Evolutionary conservation across 2,888 invertebrate genomes (phyloP), one percentile per base, ranked within the genome.

Genomic region (Idaea dimidiata): DNA sequence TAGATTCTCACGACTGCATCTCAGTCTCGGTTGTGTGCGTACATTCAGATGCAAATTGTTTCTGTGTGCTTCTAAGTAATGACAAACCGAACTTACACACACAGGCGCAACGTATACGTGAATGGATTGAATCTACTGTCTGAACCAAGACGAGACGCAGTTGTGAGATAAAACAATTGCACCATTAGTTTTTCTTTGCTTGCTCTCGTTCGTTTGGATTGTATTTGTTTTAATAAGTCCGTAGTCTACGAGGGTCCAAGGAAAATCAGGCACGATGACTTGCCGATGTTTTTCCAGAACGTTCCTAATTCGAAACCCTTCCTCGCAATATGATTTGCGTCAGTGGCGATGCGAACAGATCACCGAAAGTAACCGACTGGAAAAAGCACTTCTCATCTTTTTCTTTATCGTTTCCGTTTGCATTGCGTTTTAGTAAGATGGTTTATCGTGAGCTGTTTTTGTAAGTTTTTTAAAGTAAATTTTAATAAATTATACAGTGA

Each of bases 321-420:
- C 88, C 83, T 83, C 84, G 87, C 90, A 90, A 91, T 91, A 91
- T 92, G 91, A 92, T 91, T 91, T 91, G 92, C 92, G 91, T 91
- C 91, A 89, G 86, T 89, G 90, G 83, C 83, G 89, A 89, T 89
- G 89, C 89, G 88, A 88, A 88, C 82, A 74, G 87, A 87, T 91
- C 90, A 87, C 87, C 84, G 83, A 78, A 84, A 91, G 89, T 91
- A 92, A 92, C 92, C 87, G 92, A 92, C 80, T 88, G 92, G 92
- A 92, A 92, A 92, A 92, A 92, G 77, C 86, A 88, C 91, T 84
- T 88, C 88, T 92, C 92, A 92, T 92, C 88, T 16, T 55, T 24
- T 60, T 59, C 18, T 56, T 56, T 18, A 17, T 17, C 16, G 17
- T 56, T 56, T 56, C 10, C 17, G 18, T 17, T 14, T 16, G 17